Evolutionary conservation across 2,113 vertebrate species (phyloP).

Genomic region (Dolichotis patagonum): DNA sequence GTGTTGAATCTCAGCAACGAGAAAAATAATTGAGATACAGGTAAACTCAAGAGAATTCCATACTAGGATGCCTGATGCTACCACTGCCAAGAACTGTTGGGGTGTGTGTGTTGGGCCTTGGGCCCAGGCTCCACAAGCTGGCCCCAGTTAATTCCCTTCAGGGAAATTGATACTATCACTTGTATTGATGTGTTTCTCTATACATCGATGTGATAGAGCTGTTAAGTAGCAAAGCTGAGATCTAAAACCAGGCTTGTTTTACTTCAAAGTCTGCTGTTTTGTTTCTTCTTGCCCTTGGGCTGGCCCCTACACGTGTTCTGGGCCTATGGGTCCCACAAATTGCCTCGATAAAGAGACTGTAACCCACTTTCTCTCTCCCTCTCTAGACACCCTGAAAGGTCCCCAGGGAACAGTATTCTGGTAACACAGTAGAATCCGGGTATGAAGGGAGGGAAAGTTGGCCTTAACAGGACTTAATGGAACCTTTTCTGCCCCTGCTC

Average conservation of each 20-base stretch:
- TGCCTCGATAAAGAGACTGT: not conserved
- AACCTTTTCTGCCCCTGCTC: not conserved
- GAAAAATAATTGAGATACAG: not conserved
- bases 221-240: not conserved
- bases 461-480: not conserved
- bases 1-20: not conserved
- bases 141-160: not conserved
- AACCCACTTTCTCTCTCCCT: not conserved
- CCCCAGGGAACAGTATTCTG: not conserved
- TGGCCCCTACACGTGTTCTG: not conserved
- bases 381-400: not conserved
- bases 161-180: not conserved
- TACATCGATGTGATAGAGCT: not conserved
- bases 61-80: accelerated
- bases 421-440: not conserved
- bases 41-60: not conserved
- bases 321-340: not conserved
- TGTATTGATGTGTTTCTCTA: not conserved
- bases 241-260: not conserved
- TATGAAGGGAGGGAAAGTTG: not conserved
- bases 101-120: no score
- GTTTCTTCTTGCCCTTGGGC: not conserved
- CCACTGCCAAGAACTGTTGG: not conserved
- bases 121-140: not conserved
- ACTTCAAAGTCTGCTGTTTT: not conserved